These are phyloP conservation scores for Brachyistius frenatus DNA, from an alignment of 2,113 vertebrate genomes.

Conservation along the genomic window DNA sequence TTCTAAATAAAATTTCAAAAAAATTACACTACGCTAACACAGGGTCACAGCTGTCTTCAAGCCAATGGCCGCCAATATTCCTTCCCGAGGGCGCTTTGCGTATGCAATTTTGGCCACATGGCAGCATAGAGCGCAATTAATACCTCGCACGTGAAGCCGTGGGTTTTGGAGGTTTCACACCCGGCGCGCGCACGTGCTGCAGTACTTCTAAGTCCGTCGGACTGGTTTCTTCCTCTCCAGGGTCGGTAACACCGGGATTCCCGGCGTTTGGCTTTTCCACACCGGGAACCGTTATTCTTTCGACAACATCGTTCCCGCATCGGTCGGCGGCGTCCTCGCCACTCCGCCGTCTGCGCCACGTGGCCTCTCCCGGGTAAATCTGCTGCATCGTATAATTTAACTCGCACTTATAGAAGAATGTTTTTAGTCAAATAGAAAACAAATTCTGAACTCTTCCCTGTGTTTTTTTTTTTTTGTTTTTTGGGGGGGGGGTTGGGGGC, in stretches of 20 bases:
- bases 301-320: conserved; percentile 86
- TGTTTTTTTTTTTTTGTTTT: not conserved
- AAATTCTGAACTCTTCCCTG: not conserved
- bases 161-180: too few species aligned
- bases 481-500: too few species aligned
- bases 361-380: conserved; percentile 53
- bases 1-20: too few species aligned
- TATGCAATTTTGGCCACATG: too few species aligned
- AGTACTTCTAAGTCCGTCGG: not conserved
- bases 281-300: conserved; percentile 86
- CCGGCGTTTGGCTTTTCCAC: conserved; percentile 94
- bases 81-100: too few species aligned
- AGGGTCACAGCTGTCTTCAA: too few species aligned
- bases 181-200: not conserved
- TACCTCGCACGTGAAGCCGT: too few species aligned
- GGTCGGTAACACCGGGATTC: conserved; percentile 88
- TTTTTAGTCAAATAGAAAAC: not conserved
- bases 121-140: too few species aligned
- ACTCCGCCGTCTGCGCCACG: conserved; percentile 13
- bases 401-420: not conserved
- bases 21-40: too few species aligned
- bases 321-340: conserved; percentile 30
- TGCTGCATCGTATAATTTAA: not conserved
- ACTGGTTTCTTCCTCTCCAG: conserved; percentile 73
- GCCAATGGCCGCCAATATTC: too few species aligned